These are phyloP conservation scores for Botrylloides violaceus DNA, from an alignment of 23 tunicate genomes.

Conservation along the genomic window DNA sequence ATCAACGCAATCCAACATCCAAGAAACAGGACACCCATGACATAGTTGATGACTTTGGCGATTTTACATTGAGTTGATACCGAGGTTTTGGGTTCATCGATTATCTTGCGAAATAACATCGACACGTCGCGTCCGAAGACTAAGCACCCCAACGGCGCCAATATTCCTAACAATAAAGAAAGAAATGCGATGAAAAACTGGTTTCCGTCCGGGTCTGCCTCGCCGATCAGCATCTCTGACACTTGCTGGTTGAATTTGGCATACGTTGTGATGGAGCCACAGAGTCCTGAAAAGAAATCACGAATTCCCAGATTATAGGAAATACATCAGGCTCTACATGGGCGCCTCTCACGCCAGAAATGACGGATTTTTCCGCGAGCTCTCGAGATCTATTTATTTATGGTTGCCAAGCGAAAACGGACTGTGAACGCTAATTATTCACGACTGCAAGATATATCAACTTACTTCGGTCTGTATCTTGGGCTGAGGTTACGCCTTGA, in stretches of 20 bases:
- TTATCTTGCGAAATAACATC: neutral
- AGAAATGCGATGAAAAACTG: slow-evolving; percentile 29
- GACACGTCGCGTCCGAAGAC: slow-evolving; percentile 26
- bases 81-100: no score
- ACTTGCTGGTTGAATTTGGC: slow-evolving; percentile 77
- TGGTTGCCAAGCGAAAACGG: no score
- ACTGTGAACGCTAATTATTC: no score
- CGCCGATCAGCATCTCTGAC: slow-evolving; percentile 38
- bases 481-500: no score
- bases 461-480: no score
- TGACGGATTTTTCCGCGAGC: neutral
- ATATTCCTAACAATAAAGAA: slow-evolving; percentile 27
- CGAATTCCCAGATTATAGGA: no score
- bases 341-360: no score
- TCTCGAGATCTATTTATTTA: neutral
- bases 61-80: no score
- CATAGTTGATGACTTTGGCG: slow-evolving; percentile 1
- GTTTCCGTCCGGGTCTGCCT: slow-evolving; percentile 11
- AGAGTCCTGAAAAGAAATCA: slow-evolving; percentile 41
- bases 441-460: no score
- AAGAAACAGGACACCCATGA: neutral
- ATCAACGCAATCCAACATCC: slow-evolving; percentile 1
- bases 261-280: slow-evolving; percentile 68
- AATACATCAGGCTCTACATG: no score
- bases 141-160: slow-evolving; percentile 27